A percentile compares a stretch with the other conserved stretches of the same genome.
Conservation (phyloP, 2,113 vertebrate genomes). For the Pedetes capensis region DNA sequence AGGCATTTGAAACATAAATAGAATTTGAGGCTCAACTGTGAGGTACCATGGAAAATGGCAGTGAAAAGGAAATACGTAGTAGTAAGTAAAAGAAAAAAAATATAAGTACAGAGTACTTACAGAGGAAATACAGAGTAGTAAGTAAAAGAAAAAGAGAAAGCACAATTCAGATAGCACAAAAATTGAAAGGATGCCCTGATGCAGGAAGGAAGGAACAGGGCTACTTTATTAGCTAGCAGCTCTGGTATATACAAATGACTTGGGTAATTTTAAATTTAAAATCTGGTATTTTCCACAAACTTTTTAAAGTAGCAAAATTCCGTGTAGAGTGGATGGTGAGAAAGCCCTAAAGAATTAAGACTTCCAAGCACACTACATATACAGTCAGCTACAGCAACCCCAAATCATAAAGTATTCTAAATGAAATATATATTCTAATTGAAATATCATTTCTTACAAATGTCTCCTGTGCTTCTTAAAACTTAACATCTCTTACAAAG, state of each 20-base stretch:
- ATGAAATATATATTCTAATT: not conserved
- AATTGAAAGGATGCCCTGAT: not conserved
- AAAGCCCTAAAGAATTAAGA: not conserved
- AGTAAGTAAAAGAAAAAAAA: not conserved
- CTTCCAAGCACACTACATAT: not conserved
- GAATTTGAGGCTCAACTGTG: not conserved
- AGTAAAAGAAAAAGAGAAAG: not conserved
- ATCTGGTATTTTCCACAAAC: not conserved
- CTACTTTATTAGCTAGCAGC: not conserved
- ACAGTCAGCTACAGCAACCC: not conserved
- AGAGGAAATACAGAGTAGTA: too few species aligned
- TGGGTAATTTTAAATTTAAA: not conserved
- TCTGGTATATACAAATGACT: not conserved
- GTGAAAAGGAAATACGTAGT: not conserved
- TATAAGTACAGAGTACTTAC: too few species aligned
- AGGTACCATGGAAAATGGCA: not conserved
- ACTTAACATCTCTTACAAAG: conserved; percentile 22
- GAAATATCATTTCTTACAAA: not conserved
- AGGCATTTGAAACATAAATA: not conserved
- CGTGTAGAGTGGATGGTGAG: not conserved
- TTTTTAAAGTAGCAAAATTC: conserved; percentile 17
- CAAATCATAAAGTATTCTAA: not conserved
- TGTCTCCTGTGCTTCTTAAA: not conserved
- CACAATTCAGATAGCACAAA: not conserved
- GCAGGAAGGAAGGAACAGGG: not conserved